Evolutionary conservation across 2,113 vertebrate species (phyloP).

Genomic region (Hippocampus guttulatus): DNA sequence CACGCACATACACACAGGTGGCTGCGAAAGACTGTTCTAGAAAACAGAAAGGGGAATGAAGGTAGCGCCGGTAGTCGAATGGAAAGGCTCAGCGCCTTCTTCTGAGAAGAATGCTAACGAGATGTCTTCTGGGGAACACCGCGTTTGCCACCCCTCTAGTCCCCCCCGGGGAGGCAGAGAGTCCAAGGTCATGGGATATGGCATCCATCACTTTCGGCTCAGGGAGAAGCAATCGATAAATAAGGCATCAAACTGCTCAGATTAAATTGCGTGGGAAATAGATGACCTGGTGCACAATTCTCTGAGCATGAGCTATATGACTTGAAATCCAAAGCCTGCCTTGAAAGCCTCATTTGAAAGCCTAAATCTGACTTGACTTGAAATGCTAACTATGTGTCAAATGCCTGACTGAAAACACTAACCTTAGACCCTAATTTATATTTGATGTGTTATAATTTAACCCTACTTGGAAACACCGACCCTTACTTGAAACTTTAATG

Average conservation of each 20-base stretch:
- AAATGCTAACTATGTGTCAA: background rate
- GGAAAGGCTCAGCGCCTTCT: conserved; percentile 38
- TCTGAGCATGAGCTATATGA: background rate
- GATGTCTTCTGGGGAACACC: background rate
- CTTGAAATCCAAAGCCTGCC: background rate
- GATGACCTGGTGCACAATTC: background rate
- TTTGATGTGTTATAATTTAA: background rate
- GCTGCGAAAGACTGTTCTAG: conserved; percentile 50
- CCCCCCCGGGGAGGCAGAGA: conserved; percentile 3
- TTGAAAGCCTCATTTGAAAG: background rate
- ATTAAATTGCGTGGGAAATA: background rate
- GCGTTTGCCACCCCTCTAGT: background rate
- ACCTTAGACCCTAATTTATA: no score
- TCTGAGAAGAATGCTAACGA: no score
- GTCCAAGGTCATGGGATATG: conserved; percentile 53
- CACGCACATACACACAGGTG: conserved; percentile 21
- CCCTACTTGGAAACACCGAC: background rate
- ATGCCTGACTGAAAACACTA: no score
- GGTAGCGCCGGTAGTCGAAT: conserved; percentile 30
- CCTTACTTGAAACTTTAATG: background rate
- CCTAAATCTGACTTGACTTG: background rate
- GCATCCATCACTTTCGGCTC: conserved; percentile 9
- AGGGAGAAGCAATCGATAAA: conserved; percentile 10
- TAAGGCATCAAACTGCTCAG: background rate
- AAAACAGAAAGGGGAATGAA: conserved; percentile 33